Evolutionary conservation across 2,888 invertebrate species (phyloP), one percentile per base, ranked within the genome.

Genomic region (Kryphioiulus occultus): DNA sequence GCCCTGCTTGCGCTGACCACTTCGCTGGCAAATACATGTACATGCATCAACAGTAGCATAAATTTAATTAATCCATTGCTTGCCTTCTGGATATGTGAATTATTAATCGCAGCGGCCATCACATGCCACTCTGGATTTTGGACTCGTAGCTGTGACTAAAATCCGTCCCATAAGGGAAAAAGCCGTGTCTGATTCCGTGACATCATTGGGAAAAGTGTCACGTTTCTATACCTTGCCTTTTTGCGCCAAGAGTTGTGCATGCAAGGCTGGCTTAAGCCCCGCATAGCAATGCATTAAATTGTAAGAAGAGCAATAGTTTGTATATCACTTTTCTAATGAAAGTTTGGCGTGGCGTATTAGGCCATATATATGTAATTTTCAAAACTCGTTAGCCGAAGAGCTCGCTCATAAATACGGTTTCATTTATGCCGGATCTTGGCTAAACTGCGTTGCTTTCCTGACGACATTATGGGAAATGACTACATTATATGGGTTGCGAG

Each of bases 291-390:
- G 59, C 59, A 59, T 59, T 59, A 59, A 59, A 59, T 59, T 59
- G 22, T 22, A 22, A 59, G 59, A 59, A 59, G 59, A 59, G 59
- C 22, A 17, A 47, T 59, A 22, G 59, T 59, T 59, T 59, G 59
- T 59, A 59, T 59, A 59, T 59, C 59, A 59, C 59, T 59, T 59
- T 59, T 59, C 59, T 59, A 59, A 59, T 59, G 59, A n/a, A 59
- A 59, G 2, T 59, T 59, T 59, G 59, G 59, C 59, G 59, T 59
- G 59, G 59, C 59, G 22, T 22, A 59, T 47, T 47, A 47, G 15
- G 47, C 15, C 0, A 42, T 10, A 10, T 59, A 22, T n/a, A 22
- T 59, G 59, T 59, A 59, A 59, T 59, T 59, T 59, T 59, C 22
- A n/a, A 59, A 59, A 59, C 59, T 59, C 59, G 59, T 59, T 59